A percentile compares a stretch with the other conserved stretches of the same genome.
phyloP scores from a whole-genome alignment of 2,888 invertebrate species.

The Drosophila recens region DNA sequence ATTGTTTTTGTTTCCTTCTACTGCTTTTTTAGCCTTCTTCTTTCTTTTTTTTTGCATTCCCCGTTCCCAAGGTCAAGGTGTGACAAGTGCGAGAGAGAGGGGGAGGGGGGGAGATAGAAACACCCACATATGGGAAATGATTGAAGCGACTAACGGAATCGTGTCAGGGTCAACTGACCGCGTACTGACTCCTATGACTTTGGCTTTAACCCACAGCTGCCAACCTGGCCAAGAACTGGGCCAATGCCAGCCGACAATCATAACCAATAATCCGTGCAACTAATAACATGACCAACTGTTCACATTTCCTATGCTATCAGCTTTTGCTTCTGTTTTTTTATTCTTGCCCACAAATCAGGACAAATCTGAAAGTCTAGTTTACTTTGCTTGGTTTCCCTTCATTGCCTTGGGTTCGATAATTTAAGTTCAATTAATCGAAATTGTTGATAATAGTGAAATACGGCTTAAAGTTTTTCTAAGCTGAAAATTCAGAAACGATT shows the following conservation, averaged over 20 bases:
- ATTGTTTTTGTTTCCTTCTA: slow-evolving; percentile 1
- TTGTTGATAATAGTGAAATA: not conserved
- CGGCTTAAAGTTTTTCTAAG: not conserved
- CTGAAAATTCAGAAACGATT: not conserved
- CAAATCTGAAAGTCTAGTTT: slow-evolving; percentile 10
- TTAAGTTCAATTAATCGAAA: not conserved
- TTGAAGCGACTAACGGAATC: slow-evolving; percentile 40
- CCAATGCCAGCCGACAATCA: slow-evolving; percentile 63
- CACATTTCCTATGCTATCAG: slow-evolving; percentile 13
- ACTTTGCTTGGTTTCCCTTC: not conserved
- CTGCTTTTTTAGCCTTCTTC: not conserved
- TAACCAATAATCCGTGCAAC: slow-evolving; percentile 33
- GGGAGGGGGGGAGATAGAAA: slow-evolving; percentile 1
- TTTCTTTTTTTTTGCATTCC: slow-evolving; percentile 13
- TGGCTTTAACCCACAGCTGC: slow-evolving; percentile 10
- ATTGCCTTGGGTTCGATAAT: not conserved
- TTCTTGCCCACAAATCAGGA: slow-evolving; percentile 8
- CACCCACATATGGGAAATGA: slow-evolving; percentile 25
- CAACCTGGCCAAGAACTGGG: slow-evolving; percentile 54
- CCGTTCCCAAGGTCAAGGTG: slow-evolving; percentile 26
- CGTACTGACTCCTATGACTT: slow-evolving; percentile 22
- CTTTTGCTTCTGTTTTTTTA: not conserved
- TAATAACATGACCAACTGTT: slow-evolving; percentile 34
- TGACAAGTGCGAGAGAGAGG: not conserved
- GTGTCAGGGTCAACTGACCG: slow-evolving; percentile 61